A percentile compares a stretch with the other conserved stretches of the same genome.
phyloP scores from a whole-genome alignment of 2,113 vertebrate genomes.

The Phaetusa simplex region DNA sequence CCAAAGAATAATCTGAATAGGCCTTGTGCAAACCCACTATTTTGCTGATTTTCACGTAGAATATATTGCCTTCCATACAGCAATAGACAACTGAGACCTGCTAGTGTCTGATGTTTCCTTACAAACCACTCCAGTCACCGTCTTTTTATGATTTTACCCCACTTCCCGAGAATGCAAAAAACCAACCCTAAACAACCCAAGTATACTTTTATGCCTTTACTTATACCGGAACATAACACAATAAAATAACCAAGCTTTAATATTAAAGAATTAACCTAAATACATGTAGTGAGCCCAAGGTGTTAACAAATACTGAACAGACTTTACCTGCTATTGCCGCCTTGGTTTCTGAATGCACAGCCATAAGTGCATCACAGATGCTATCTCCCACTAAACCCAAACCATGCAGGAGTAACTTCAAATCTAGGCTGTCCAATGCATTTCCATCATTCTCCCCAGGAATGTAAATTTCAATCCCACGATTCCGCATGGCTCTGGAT shows the following conservation, averaged over 20 bases:
- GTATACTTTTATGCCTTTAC: background rate
- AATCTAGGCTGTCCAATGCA: constrained; percentile 80
- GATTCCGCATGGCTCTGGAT: constrained; percentile 97
- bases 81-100: background rate
- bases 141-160: background rate
- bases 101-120: background rate
- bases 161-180: background rate
- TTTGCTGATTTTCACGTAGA: background rate
- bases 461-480: constrained; percentile 92
- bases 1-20: background rate
- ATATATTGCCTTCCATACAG: background rate
- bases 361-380: constrained; percentile 84
- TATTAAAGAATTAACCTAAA: background rate
- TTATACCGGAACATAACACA: background rate
- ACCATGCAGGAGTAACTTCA: constrained; percentile 88
- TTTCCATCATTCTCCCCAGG: constrained; percentile 82
- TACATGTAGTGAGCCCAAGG: rapidly evolving
- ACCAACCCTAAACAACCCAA: background rate
- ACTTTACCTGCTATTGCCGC: constrained; percentile 80
- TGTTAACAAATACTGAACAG: background rate
- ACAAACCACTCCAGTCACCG: background rate
- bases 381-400: constrained; percentile 87
- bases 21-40: background rate
- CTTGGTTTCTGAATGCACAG: constrained; percentile 84
- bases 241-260: background rate